Conservation (phyloP, 2,797 vertebrate genomes). For the Amphiprion clarkii region DNA sequence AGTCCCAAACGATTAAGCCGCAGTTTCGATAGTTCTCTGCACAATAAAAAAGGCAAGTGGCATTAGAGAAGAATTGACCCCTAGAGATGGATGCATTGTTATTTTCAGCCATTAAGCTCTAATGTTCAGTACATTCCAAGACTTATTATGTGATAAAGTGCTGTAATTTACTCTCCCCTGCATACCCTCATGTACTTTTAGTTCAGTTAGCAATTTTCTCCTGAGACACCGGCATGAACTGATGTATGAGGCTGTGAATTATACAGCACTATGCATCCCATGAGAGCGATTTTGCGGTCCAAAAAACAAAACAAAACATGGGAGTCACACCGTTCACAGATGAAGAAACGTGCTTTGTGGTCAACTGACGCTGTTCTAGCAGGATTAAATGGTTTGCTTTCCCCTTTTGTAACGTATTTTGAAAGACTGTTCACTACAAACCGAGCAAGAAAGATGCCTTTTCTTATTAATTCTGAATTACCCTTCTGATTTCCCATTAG, state of each 20-base stretch:
- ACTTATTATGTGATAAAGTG: conserved; percentile 55
- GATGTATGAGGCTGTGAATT: conserved; percentile 35
- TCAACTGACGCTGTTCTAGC: conserved; percentile 4
- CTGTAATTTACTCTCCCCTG: conserved; percentile 50
- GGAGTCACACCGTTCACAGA: conserved; percentile 23
- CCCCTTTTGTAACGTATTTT: conserved; percentile 6
- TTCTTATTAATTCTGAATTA: conserved; percentile 7
- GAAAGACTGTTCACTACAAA: conserved; percentile 1
- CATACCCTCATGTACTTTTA: conserved; percentile 53
- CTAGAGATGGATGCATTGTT: conserved; percentile 40
- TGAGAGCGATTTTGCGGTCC: conserved; percentile 47
- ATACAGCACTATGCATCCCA: conserved; percentile 27
- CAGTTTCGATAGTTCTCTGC: conserved; percentile 5
- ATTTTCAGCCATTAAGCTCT: conserved; percentile 52
- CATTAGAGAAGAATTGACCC: conserved; percentile 47
- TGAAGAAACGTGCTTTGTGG: conserved; percentile 12
- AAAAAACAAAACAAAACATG: conserved; percentile 23
- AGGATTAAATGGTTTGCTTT: conserved; percentile 3
- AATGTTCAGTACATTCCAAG: conserved; percentile 38
- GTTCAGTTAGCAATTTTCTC: conserved; percentile 39
- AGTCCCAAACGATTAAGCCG: conserved; percentile 11
- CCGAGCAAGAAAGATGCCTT: not conserved
- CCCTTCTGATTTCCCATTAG: not conserved
- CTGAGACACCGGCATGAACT: conserved; percentile 33
- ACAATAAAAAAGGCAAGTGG: conserved; percentile 28